Evolutionary conservation across 2,113 vertebrate genomes (phyloP), one percentile per base, ranked within the genome.

Genomic region (Pipra filicauda): DNA sequence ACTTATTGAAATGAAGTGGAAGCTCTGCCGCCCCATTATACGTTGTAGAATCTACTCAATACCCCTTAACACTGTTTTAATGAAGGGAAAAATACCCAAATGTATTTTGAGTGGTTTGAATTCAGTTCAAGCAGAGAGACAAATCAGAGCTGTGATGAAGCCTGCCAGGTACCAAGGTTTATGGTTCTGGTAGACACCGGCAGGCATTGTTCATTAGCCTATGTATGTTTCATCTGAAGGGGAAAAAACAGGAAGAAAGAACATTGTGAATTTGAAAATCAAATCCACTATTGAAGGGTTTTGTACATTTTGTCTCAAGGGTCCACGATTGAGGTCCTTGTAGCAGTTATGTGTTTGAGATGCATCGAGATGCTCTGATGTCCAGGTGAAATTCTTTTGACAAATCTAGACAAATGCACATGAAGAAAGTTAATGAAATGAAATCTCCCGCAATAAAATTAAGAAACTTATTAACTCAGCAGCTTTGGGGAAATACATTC

Each of bases 361-460:
- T 21, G 41, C n/a, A 43, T 7, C 0, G 1, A 74, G 39, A 54
- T 73, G 62, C 14, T 86, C 91, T 87, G 74, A n/a, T 37, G 39
- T 28, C 88, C 27, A 49, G 30, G 39, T 33, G 61, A 86, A 62
- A 86, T 51, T 97, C 79, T 30, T 96, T 70, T 85, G 67, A 88
- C 69, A 88, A 93, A 88, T 33, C 46, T 89, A 73, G 66, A 89
- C 54, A 66, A 49, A 58, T 0, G 4, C 4, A 4, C 31, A 28
- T 89, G 71, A 96, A 48, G 62, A 69, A 96, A 88, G 39, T 58
- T 95, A 95, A 96, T 87, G 86, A 90, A 94, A 83, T 20, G 83
- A 92, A 94, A 31, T 95, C 20, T 96, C 27, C 66, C 76, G 31
- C 58, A 59, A 88, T 69, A 73, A 96, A 96, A 97, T 94, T 84